These are phyloP conservation scores for Netelia inedita DNA, from an alignment of 2,888 invertebrate species.

Conservation along the genomic window DNA sequence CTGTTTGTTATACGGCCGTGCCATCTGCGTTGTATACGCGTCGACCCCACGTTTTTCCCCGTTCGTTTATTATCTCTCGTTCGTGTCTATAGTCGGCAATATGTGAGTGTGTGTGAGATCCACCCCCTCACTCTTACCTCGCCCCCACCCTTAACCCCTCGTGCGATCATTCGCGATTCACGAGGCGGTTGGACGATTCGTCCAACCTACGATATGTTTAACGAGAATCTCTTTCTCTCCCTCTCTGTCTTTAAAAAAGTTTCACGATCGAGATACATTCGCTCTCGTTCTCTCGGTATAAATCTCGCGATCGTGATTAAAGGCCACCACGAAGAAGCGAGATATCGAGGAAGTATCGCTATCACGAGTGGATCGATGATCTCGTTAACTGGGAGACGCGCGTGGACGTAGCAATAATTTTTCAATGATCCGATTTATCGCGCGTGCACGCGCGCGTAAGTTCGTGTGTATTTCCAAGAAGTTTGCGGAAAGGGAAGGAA, in stretches of 20 bases:
- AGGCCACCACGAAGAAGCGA: neutral
- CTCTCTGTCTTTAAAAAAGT: neutral
- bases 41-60: neutral
- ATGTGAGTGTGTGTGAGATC: neutral
- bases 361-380: constrained; percentile 37
- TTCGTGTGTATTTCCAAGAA: too few species aligned
- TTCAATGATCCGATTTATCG: constrained; percentile 15
- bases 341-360: constrained; percentile 50
- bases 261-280: neutral
- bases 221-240: constrained; percentile 31
- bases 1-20: constrained; percentile 63
- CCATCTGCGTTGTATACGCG: constrained; percentile 51
- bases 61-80: constrained; percentile 11
- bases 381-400: constrained; percentile 28
- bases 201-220: constrained; percentile 51
- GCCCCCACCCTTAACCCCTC: neutral
- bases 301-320: neutral
- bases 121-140: neutral
- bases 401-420: neutral
- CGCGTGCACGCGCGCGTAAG: neutral
- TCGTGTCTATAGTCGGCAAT: constrained; percentile 5
- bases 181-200: constrained; percentile 27
- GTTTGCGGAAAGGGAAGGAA: neutral
- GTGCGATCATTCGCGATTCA: neutral
- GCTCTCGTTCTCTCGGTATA: too few species aligned